Evolutionary conservation across 53 echinoderm and acorn worm species (phyloP), one percentile per base, ranked within the genome.

Genomic region (Hippasteria phrygiana): DNA sequence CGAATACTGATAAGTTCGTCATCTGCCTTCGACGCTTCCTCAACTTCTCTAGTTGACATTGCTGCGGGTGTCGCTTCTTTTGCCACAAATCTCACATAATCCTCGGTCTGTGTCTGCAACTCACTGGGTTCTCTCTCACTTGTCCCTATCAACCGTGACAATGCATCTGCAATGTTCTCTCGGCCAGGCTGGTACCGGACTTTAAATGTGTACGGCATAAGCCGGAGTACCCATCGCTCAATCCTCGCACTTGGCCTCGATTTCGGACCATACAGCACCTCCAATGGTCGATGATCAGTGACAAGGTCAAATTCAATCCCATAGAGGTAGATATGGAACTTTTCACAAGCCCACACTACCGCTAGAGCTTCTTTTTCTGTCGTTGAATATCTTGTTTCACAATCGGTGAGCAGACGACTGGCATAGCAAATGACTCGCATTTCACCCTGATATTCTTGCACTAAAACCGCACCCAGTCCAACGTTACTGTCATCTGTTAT

Each of bases 301-400:
- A 87, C 40, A 20, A 91, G 54, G 7, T 39, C 70, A 55, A 91
- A 87, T 22, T 86, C 77, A 26, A 77, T n/a, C 0, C 87, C 86
- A 24, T 65, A 75, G 0, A 91, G 33, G 18, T 91, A 91, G 9
- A 87, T 32, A 46, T 87, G 78, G 78, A 75, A 91, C 32, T 86
- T 87, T 40, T 78, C 72, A 18, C 73, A 77, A 17, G 69, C 78
- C 91, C 87, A 77, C 1, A 87, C 66, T 9, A 91, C 87, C 6
- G 77, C 87, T 71, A 91, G 67, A 18, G 88, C 87, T 43, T 91
- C 91, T 12, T 78, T 53, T 42, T 91, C 87, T 66, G 91, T 91
- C 40, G 77, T 87, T 0, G 69, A 66, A 43, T 91, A 87, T 9
- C 87, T 27, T 6, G 90, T 40, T 46, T 90, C 90, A 27, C 88